Conservation (phyloP, 2,113 vertebrate species). For the Ploceus nigricollis region DNA sequence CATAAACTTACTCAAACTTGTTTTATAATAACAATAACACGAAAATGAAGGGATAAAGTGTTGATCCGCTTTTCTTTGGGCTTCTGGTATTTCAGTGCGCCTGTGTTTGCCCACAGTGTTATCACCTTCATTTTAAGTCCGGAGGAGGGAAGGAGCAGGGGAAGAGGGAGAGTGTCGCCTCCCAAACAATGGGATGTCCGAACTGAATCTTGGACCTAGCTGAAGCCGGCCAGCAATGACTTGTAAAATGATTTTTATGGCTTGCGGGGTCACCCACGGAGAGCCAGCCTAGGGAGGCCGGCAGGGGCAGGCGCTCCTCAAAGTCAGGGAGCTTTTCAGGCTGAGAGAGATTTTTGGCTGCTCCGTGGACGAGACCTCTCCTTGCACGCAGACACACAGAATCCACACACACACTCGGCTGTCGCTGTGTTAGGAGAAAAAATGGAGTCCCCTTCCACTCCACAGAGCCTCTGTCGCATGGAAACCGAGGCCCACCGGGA, state of each 20-base stretch:
- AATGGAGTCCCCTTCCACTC: neutral
- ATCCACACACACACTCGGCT: neutral
- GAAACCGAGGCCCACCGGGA: neutral
- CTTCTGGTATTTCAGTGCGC: neutral
- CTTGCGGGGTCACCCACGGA: neutral
- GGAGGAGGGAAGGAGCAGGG: fast-evolving
- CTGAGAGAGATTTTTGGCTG: neutral
- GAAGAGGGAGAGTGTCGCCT: neutral
- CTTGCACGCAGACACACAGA: neutral
- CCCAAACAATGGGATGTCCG: neutral
- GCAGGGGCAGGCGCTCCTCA: neutral
- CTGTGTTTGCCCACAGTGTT: neutral
- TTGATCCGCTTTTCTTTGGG: neutral
- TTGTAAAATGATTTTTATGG: neutral
- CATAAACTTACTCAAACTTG: neutral
- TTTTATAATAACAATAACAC: neutral
- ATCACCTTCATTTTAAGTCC: neutral
- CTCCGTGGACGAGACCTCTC: neutral
- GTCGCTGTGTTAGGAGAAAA: neutral
- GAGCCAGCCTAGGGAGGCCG: neutral
- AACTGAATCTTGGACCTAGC: neutral
- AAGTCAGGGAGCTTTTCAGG: neutral
- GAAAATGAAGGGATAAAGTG: neutral
- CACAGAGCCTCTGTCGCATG: neutral
- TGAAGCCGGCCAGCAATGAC: neutral